Conservation (phyloP, 2,888 invertebrate genomes). For the Parnassius smintheus region DNA sequence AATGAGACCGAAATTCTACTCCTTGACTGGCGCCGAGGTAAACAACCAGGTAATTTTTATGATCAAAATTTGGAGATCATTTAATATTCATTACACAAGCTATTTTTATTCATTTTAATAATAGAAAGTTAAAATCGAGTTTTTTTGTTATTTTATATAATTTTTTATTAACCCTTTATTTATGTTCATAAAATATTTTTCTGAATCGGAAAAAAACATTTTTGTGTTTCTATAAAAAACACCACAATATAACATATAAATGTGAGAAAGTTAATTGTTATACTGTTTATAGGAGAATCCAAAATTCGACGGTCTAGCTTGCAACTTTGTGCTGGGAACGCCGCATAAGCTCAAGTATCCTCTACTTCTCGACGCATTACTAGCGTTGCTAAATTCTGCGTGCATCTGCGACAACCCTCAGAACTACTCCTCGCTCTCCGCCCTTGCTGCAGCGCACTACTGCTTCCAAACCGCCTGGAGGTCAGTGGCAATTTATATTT, state of each 20-base stretch:
- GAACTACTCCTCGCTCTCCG: conserved; percentile 80
- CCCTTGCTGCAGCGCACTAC: conserved; percentile 92
- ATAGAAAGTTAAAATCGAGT: too few species aligned
- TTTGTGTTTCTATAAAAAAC: neutral
- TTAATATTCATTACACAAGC: too few species aligned
- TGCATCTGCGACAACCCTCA: conserved; percentile 82
- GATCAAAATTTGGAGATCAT: too few species aligned
- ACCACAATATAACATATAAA: too few species aligned
- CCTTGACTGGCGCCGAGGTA: conserved; percentile 89
- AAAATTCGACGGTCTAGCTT: conserved; percentile 94
- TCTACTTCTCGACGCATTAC: conserved; percentile 90
- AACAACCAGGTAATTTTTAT: conserved; percentile 73
- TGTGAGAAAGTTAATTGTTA: neutral
- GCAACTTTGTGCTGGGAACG: conserved; percentile 96
- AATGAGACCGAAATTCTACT: conserved; percentile 95
- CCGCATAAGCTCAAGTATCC: conserved; percentile 95
- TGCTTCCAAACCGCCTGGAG: conserved; percentile 94
- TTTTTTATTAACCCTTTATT: neutral
- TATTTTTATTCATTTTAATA: too few species aligned
- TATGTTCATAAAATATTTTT: neutral
- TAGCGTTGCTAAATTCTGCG: conserved; percentile 90
- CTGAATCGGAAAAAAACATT: neutral
- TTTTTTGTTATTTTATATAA: neutral
- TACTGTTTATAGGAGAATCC: conserved; percentile 86
- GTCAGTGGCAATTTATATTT: conserved; percentile 46